Percentiles rank a stretch among this genome's conserved stretches.
phyloP scores from a whole-genome alignment of 1,140 invertebrate genomes.

The Melipona quadrifasciata region DNA sequence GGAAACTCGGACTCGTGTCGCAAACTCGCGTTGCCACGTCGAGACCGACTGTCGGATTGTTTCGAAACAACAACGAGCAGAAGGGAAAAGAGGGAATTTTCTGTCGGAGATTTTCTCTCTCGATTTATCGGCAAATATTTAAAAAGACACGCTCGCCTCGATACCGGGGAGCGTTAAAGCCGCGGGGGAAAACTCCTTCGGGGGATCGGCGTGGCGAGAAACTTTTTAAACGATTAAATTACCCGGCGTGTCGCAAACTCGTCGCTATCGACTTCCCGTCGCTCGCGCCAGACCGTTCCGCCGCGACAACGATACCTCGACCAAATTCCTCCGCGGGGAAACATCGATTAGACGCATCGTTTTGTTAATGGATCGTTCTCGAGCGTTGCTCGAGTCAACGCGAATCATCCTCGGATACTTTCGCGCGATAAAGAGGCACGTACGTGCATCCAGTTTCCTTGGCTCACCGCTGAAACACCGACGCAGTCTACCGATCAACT shows the following conservation, averaged over 20 bases:
- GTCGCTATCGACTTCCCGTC: constrained; percentile 58
- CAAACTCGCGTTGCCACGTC: neutral
- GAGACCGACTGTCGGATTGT: neutral
- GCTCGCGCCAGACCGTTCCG: neutral
- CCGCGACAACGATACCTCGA: constrained; percentile 24
- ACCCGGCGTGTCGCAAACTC: constrained; percentile 37
- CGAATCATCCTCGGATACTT: neutral
- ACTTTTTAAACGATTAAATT: constrained; percentile 66
- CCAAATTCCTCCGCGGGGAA: constrained; percentile 23
- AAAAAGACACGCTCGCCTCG: neutral
- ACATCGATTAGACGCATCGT: constrained; percentile 44
- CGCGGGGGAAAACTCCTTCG: constrained; percentile 24
- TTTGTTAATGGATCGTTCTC: constrained; percentile 27
- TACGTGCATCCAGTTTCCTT: no score
- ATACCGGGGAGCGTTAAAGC: constrained; percentile 23
- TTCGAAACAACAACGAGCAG: neutral
- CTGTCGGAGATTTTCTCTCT: neutral
- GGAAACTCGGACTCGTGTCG: neutral
- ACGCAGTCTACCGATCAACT: neutral
- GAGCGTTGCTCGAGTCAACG: constrained; percentile 1
- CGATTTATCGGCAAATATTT: constrained; percentile 47
- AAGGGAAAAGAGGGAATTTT: neutral
- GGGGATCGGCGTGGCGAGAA: constrained; percentile 36
- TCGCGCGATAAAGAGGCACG: neutral
- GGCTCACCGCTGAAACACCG: no score